phyloP scores from a whole-genome alignment of 2,888 invertebrate genomes.

The Frankliniella fusca region DNA sequence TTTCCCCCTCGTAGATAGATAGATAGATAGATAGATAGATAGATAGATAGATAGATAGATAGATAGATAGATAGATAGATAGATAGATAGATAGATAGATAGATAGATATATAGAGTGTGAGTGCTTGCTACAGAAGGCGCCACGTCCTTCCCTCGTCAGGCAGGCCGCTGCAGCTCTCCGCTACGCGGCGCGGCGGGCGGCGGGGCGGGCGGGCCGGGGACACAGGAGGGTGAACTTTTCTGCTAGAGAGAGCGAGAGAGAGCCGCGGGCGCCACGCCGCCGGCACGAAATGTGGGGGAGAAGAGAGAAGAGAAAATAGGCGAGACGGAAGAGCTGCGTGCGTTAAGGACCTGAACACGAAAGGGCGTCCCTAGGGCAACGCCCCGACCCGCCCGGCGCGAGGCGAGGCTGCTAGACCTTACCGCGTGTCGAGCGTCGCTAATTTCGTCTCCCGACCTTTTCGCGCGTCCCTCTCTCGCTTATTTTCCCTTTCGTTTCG shows the following conservation, averaged over 20 bases:
- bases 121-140: no score
- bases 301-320: slow-evolving; percentile 29
- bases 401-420: background rate
- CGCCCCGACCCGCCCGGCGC: background rate
- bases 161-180: no score
- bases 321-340: slow-evolving; percentile 32
- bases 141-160: no score
- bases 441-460: background rate
- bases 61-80: no score
- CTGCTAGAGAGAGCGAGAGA: no score
- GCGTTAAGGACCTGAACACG: slow-evolving; percentile 32
- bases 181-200: background rate
- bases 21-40: no score
- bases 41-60: no score
- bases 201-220: background rate
- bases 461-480: background rate
- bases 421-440: background rate
- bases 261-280: no score
- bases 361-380: slow-evolving; percentile 1
- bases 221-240: no score
- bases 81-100: no score
- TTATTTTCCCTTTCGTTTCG: background rate
- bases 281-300: background rate
- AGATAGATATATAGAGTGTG: slow-evolving; percentile 5
- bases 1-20: no score